Base-by-base conservation (phyloP, 2,797 vertebrate species). In the Crenuchus spilurus region DNA sequence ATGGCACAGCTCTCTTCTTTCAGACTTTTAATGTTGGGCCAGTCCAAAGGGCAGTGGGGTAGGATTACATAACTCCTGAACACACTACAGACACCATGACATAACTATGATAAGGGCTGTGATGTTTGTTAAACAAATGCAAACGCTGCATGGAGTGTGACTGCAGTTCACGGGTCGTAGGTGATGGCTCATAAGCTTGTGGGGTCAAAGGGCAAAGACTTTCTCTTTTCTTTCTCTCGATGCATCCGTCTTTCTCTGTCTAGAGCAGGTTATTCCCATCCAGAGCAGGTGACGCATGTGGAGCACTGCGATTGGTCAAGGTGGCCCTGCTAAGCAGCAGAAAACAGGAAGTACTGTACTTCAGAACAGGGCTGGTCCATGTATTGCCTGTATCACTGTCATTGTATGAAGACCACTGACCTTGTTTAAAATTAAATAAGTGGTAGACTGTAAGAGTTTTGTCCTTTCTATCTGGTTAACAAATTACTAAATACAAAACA, bases 51-150 rank as follows among this genome's bases (percentile, higher is more conserved):
- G 66, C 86, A 77, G 2, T 68, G 80, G 75, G 80, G 69, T 80
- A 79, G 33, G 39, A 68, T 90, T 90, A 82, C 85, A 78, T 86
- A 90, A 91, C 85, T 74, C 55, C 60, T 18, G 58, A 64, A 70
- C 52, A 35, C 70, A 41, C 64, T 6, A 48, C 33, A 75, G 69
- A 72, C 60, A 76, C 24, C 77, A 80, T 88, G 85, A 89, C 86
- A 89, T 86, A 88, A 86, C 58, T 57, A 49, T 57, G 66, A 78
- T 80, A 28, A 14, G 74, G 76, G 54, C 60, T 67, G 46, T 68
- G 81, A 79, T 84, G 83, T 91, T 88, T 84, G 83, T 81, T 83
- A 80, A 88, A 89, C 76, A 86, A 63, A 74, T 33, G 37, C 3
- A 75, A 31, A 72, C 28, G 8, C 37, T 46, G n/a, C 42, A 35